These are phyloP conservation scores for Calliopum simillimum DNA, from an alignment of 2,888 invertebrate genomes.

Conservation along the genomic window DNA sequence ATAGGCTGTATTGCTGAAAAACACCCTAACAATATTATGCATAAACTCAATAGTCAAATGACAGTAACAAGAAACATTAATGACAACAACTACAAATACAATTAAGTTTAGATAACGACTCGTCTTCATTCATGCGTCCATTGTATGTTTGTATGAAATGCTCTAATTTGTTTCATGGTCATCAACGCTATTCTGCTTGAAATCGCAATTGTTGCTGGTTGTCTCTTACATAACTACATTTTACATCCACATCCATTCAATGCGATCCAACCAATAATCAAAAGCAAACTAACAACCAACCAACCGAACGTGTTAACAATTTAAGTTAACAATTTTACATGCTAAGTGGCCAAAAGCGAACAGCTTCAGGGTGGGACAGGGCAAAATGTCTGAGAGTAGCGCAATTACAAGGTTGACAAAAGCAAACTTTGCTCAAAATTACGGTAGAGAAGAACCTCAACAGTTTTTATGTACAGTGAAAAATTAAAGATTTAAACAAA, in stretches of 20 bases:
- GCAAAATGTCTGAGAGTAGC: too few species aligned
- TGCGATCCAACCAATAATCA: neutral
- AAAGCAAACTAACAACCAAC: slow-evolving; percentile 4
- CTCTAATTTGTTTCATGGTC: slow-evolving; percentile 41
- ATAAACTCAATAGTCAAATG: too few species aligned
- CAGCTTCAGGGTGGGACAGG: too few species aligned
- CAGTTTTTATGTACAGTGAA: too few species aligned
- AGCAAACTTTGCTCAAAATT: too few species aligned
- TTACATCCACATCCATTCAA: slow-evolving; percentile 5
- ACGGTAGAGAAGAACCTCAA: too few species aligned
- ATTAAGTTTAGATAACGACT: neutral
- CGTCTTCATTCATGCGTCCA: neutral
- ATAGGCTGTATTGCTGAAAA: too few species aligned
- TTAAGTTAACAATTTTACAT: slow-evolving; percentile 33
- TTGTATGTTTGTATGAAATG: slow-evolving; percentile 24
- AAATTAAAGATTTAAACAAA: too few species aligned
- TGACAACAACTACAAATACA: neutral
- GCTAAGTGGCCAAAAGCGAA: neutral
- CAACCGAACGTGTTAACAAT: slow-evolving; percentile 26
- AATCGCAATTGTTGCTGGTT: neutral
- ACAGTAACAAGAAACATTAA: neutral
- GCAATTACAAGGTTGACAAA: too few species aligned
- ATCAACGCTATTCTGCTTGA: neutral
- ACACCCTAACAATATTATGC: too few species aligned
- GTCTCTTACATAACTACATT: too few species aligned